Base-by-base conservation (phyloP, 2,797 vertebrate genomes). In the Malurus leucopterus region DNA sequence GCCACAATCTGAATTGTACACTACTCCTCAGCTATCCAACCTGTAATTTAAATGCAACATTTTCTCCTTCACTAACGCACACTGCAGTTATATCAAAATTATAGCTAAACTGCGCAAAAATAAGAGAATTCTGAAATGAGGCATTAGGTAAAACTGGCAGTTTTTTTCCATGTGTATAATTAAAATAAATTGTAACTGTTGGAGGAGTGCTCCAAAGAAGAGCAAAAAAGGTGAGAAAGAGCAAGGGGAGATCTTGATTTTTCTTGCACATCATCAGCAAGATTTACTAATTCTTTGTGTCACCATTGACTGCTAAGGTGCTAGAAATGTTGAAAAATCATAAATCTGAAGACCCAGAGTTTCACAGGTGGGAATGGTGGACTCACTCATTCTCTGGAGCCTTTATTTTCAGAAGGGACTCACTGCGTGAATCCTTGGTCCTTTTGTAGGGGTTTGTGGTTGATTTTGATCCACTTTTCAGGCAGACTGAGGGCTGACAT, bases 51-150 rank as follows among this genome's bases (percentile, higher is more conserved):
- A 93, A 89, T 1, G 1, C 82, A 86, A 27, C 63, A 68, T 87
- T 91, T 92, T 84, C 63, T 77, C 62, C 47, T 79, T 86, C 76
- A 65, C 69, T 93, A 77, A 21, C 62, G 55, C 27, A 22, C 13
- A 8, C 27, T 63, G 82, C n/a, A 53, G 38, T 87, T 89, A 71
- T 30, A 83, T 63, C 86, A 63, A 95, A 88, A 91, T 84, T 69
- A 81, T 38, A 80, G 29, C 83, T 92, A 81, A 84, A 69, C 71
- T 57, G 61, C 61, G 73, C n/a, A 67, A 58, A 93, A 91, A 13
- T 86, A 50, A 84, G 50, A 83, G 77, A 71, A 90, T 90, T 71
- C 61, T 91, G 74, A 76, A 93, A 88, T 79, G 54, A 89, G 70
- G 53, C 12, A 0, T 79, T 84, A 32, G 72, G 29, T 74, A 76